phyloP scores from a whole-genome alignment of 2,888 invertebrate genomes.

The Synergus itoensis region DNA sequence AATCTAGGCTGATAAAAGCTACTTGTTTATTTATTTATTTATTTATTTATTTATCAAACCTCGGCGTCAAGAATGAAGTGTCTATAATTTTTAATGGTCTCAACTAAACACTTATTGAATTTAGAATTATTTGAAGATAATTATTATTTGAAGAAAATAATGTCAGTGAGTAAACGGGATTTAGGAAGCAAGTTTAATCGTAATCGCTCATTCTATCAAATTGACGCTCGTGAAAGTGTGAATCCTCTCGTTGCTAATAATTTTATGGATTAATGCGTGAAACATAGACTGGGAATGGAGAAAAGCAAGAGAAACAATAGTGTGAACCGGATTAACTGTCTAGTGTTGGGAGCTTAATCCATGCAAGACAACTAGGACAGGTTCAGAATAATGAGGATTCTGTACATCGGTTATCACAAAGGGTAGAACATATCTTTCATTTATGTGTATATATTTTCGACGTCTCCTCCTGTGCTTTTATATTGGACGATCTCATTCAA shows the following conservation, averaged over 20 bases:
- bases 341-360: not conserved
- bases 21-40: not conserved
- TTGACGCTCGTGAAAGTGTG: constrained; percentile 46
- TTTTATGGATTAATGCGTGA: not conserved
- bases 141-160: not conserved
- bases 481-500: not conserved
- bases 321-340: not conserved
- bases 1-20: not conserved
- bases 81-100: too few relatives aligned
- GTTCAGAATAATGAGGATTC: constrained; percentile 2
- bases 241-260: constrained; percentile 43
- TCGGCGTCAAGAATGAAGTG: too few relatives aligned
- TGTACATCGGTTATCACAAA: not conserved
- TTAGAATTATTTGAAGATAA: too few relatives aligned
- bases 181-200: not conserved
- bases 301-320: constrained; percentile 14
- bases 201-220: constrained; percentile 22
- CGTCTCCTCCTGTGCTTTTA: not conserved
- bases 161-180: not conserved
- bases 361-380: not conserved
- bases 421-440: not conserved
- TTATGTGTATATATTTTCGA: not conserved
- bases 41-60: not conserved
- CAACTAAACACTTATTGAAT: too few relatives aligned
- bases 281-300: constrained; percentile 17